Evolutionary conservation across 2,888 invertebrate genomes (phyloP), one percentile per base, ranked within the genome.

Genomic region (Amiota mariae): DNA sequence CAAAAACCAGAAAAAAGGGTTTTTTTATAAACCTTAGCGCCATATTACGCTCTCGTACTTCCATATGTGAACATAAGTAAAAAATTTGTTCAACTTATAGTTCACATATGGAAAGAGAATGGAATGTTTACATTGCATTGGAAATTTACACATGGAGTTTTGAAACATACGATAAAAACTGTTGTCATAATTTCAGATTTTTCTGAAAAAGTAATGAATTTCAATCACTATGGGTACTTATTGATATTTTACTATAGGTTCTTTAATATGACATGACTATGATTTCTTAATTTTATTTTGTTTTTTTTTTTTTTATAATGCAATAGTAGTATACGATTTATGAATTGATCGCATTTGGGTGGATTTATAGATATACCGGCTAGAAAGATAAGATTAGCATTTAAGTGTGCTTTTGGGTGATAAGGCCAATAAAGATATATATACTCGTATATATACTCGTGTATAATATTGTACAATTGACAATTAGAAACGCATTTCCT

Each of bases 1-100:
- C 70, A 73, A 63, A 73, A 76, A 83, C 80, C 81, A 82, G 84
- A 85, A 86, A 36, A 36, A 87, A 84, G 85, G 84, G 81, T 85
- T 85, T 85, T 82, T 70, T 36, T 61, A 46, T 36, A 20, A 79
- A 81, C 78, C 81, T 84, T 79, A 78, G 85, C 81, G 86, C 81
- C 85, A 85, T 59, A n/a, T 15, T 24, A 48, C 8, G 46, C 13
- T 18, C 36, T 36, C 36, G 36, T 36, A 36, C 2, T 36, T 36
- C 36, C 36, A 36, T 2, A 36, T 59, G 10, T 20, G 18, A 54
- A 54, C 18, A 11, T n/a, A 24, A 18, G 59, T 59, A 59, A 59
- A 59, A 59, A 59, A 59, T 11, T 74, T 79, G 78, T 73, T 80
- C 82, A 6, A 36, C 36, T 2, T 80, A 85, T 81, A 82, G 83